Base-by-base conservation (phyloP, 2,113 vertebrate genomes). In the Ceyx margarethae region DNA sequence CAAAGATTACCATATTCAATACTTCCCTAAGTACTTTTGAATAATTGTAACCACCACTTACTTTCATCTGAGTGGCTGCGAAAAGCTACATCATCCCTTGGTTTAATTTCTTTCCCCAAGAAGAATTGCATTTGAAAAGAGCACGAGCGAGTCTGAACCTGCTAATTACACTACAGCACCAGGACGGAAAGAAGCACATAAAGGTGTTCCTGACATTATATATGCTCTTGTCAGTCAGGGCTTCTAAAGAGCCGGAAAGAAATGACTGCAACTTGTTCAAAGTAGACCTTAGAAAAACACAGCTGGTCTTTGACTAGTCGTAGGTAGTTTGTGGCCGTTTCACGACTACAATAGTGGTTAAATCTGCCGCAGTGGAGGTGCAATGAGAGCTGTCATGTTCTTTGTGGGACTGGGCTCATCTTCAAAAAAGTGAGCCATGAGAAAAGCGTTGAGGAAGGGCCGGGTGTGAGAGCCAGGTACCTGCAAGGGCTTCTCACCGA, bases 41-140 rank as follows among this genome's bases (percentile, higher is more conserved):
- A 96, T 91, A 96, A 96, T 93, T 91, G 94, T 89, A 96, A 93
- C 95, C 95, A 94, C 94, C 92, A 89, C 87, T 93, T 96, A 80
- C 91, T 96, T 96, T 96, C 95, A 96, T 89, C 91, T 92, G 92
- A 92, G 78, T 93, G 89, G 84, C 76, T 95, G 91, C 11, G 33
- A 92, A 89, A 94, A 92, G 79, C 95, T 87, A n/a, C 92, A 87
- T 90, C 92, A 93, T 94, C 91, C 91, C 77, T 92, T 26, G 89
- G 91, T 94, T 91, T 95, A 88, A 92, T 93, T 93, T 96, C 87
- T 78, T 92, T 93, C 67, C 85, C 79, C 40, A 17, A 76, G 87
- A 96, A 96, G 92, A 93, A 93, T 2, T 92, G 78, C 79, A 91
- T 96, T 93, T 93, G 94, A 89, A 93, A 94, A 87, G 89, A 89